A percentile compares a stretch with the other conserved stretches of the same genome.
phyloP scores from a whole-genome alignment of 2,113 vertebrate species.

The Axis porcinus region DNA sequence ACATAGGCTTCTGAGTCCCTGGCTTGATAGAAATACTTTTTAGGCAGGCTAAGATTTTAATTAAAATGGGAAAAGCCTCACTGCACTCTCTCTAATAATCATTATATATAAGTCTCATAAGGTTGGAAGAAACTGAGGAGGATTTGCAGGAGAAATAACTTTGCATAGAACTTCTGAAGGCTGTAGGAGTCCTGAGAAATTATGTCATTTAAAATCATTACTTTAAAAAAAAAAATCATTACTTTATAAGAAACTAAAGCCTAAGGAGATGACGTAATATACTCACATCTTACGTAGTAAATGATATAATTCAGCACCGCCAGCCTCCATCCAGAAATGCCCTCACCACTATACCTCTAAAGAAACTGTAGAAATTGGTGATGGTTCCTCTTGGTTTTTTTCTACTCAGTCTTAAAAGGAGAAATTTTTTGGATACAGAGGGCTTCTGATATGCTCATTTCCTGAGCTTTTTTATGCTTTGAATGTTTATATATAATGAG shows the following conservation, averaged over 20 bases:
- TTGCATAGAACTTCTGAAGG: neutral
- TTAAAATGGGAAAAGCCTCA: slow-evolving; percentile 27
- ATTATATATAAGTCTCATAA: neutral
- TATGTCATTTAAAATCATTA: neutral
- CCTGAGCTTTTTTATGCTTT: slow-evolving; percentile 15
- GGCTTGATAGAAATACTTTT: slow-evolving; percentile 11
- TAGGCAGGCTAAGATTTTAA: slow-evolving; percentile 25
- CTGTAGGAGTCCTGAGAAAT: neutral
- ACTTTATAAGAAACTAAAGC: slow-evolving; percentile 10
- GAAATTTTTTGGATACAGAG: neutral
- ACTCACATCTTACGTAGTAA: neutral
- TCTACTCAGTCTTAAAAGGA: neutral
- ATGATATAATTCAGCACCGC: neutral
- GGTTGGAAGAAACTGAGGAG: neutral
- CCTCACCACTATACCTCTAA: neutral
- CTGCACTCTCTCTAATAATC: neutral
- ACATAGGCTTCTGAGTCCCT: neutral
- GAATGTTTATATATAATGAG: slow-evolving; percentile 1
- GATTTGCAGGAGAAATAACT: neutral
- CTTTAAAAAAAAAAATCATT: slow-evolving; percentile 6
- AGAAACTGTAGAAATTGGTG: slow-evolving; percentile 7
- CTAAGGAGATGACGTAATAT: neutral
- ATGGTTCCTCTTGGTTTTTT: neutral
- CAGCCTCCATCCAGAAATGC: neutral
- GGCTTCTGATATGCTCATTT: slow-evolving; percentile 29